Evolutionary conservation across 2,797 vertebrate species (phyloP).

Genomic region (Pangasius djambal): DNA sequence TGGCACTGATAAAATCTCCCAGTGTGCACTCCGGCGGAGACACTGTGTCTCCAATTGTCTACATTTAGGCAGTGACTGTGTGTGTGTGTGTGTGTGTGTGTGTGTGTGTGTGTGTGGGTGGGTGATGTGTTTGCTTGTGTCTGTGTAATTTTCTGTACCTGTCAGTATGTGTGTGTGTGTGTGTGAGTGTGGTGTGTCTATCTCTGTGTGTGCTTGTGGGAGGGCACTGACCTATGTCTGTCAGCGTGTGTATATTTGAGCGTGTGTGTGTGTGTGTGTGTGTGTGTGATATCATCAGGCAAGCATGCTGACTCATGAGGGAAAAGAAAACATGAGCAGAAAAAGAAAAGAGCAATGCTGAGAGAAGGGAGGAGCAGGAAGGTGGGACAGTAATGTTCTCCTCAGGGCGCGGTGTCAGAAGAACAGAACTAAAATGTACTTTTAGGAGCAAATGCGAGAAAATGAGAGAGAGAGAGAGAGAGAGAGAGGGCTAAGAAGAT

Average conservation of each 20-base stretch:
- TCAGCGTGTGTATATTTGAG: background rate
- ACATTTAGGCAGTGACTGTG: background rate
- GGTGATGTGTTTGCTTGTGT: slow-evolving; percentile 4
- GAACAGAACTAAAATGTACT: slow-evolving; percentile 46
- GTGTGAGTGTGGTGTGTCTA: background rate
- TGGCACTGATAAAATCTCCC: background rate
- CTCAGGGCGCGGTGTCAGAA: slow-evolving; percentile 61
- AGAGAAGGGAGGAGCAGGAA: slow-evolving; percentile 25
- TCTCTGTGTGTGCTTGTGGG: background rate
- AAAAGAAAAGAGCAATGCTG: background rate
- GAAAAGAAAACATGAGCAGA: slow-evolving; percentile 3
- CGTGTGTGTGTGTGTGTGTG: slow-evolving; percentile 13
- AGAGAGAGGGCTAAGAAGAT: background rate
- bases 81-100: background rate
- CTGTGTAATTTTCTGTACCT: background rate
- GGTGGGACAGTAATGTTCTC: slow-evolving; percentile 55
- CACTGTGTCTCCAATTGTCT: slow-evolving; percentile 15
- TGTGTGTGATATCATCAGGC: slow-evolving; percentile 29
- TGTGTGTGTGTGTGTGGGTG: slow-evolving; percentile 1
- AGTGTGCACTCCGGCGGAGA: background rate
- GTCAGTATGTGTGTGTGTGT: background rate
- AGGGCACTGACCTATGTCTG: background rate
- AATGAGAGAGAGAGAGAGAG: slow-evolving; percentile 2
- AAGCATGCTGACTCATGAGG: slow-evolving; percentile 3
- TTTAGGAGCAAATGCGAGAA: slow-evolving; percentile 66